Percentiles rank a stretch among this genome's conserved stretches.
Evolutionary conservation across 2,888 invertebrate species (phyloP).

Genomic region (Caenorhabditis doughertyi): DNA sequence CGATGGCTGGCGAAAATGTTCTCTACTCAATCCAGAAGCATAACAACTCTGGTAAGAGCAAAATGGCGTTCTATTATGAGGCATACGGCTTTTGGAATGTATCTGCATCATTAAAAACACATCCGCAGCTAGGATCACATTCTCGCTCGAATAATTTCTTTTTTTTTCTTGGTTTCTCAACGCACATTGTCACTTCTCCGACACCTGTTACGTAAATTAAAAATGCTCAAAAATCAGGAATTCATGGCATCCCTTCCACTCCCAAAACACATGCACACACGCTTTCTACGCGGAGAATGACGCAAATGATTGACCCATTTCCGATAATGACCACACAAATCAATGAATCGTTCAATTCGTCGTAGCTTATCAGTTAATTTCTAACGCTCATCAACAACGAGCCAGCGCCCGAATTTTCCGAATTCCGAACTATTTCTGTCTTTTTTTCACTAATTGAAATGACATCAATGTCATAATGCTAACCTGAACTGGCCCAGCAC

Average conservation of each 20-base stretch:
- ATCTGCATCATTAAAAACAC: too few species aligned
- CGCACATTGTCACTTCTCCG: background rate
- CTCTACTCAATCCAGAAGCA: background rate
- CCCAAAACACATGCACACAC: slow-evolving; percentile 27
- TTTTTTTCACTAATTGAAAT: background rate
- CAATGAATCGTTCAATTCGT: slow-evolving; percentile 50
- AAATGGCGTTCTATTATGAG: too few species aligned
- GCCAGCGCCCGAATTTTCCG: slow-evolving; percentile 54
- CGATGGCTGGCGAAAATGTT: too few species aligned
- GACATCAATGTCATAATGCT: background rate
- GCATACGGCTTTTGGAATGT: too few species aligned
- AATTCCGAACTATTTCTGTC: slow-evolving; percentile 37
- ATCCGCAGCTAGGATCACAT: too few species aligned
- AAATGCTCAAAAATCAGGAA: slow-evolving; percentile 41
- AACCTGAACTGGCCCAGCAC: slow-evolving; percentile 91
- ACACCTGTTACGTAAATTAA: slow-evolving; percentile 9
- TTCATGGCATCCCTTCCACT: slow-evolving; percentile 18
- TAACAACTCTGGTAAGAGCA: too few species aligned
- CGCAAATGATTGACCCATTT: slow-evolving; percentile 49
- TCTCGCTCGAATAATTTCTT: too few species aligned
- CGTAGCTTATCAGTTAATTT: slow-evolving; percentile 36
- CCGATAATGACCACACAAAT: slow-evolving; percentile 52
- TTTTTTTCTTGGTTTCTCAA: too few species aligned
- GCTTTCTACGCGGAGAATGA: slow-evolving; percentile 34
- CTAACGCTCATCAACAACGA: slow-evolving; percentile 35